Percentiles rank a stretch among this genome's conserved stretches.
These are phyloP conservation scores for Burhinus oedicnemus DNA, from an alignment of 2,113 vertebrate genomes.

Conservation along the genomic window DNA sequence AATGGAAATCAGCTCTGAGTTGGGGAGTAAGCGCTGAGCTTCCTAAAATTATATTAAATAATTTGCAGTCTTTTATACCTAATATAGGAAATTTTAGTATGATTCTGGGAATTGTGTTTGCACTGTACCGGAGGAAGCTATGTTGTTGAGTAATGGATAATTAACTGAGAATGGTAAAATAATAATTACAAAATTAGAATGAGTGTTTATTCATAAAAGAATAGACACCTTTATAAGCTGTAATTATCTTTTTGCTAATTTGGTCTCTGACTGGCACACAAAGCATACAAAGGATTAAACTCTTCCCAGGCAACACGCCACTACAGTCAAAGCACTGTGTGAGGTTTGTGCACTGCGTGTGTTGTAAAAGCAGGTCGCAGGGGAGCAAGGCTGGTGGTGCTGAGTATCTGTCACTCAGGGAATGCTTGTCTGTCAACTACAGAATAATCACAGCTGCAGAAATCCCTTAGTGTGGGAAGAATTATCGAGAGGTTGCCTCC, in stretches of 20 bases:
- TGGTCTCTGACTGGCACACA: slow-evolving; percentile 3
- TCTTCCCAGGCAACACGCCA: neutral
- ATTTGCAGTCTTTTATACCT: neutral
- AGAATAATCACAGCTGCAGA: neutral
- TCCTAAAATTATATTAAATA: neutral
- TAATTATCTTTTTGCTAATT: slow-evolving; percentile 57
- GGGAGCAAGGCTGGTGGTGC: neutral
- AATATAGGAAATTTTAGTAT: neutral
- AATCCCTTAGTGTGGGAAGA: neutral
- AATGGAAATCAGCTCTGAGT: neutral
- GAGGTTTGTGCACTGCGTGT: neutral
- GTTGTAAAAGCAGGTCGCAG: neutral
- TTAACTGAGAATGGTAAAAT: slow-evolving; percentile 51
- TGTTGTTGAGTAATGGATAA: slow-evolving; percentile 33
- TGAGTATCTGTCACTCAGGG: neutral
- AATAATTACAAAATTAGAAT: slow-evolving; percentile 56
- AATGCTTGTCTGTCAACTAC: neutral
- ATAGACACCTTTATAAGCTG: slow-evolving; percentile 28
- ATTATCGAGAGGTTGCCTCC: neutral
- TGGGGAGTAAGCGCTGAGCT: neutral
- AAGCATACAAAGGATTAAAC: neutral
- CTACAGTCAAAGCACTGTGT: neutral
- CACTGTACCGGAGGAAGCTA: neutral
- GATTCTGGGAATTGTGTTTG: neutral
- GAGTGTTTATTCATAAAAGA: slow-evolving; percentile 53